phyloP scores from a whole-genome alignment of 2,888 invertebrate genomes.

The Mythimna lalbum region DNA sequence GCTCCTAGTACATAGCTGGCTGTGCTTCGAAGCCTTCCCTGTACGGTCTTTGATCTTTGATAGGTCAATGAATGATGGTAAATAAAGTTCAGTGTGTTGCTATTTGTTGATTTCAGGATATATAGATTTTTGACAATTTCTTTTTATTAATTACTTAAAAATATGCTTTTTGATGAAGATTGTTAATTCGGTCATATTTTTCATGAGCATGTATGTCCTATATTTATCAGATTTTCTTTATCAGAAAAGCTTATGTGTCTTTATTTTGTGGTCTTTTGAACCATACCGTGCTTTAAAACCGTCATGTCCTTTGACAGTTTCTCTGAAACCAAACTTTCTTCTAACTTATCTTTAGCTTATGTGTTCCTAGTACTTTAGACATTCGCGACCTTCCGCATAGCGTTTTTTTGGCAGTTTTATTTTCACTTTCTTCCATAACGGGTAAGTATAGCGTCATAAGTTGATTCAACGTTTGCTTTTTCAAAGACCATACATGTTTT shows the following conservation, averaged over 20 bases:
- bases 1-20: conserved; percentile 47
- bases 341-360: conserved; percentile 30
- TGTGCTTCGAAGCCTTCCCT: conserved; percentile 47
- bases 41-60: conserved; percentile 33
- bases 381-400: conserved; percentile 45
- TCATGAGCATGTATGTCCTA: conserved; percentile 9
- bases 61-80: conserved; percentile 28
- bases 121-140: background rate
- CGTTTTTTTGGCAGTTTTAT: conserved; percentile 18
- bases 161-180: background rate
- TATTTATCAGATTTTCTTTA: conserved; percentile 3
- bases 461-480: background rate
- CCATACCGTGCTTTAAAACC: background rate
- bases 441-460: background rate
- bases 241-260: background rate
- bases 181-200: background rate
- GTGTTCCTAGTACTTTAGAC: conserved; percentile 47
- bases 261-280: background rate
- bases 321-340: conserved; percentile 38
- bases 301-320: background rate
- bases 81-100: background rate
- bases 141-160: background rate
- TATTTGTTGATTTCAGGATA: conserved; percentile 8
- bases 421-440: conserved; percentile 46
- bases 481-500: background rate